Evolutionary conservation across 2,113 vertebrate species (phyloP).

Genomic region (Nothoprocta perdicaria): DNA sequence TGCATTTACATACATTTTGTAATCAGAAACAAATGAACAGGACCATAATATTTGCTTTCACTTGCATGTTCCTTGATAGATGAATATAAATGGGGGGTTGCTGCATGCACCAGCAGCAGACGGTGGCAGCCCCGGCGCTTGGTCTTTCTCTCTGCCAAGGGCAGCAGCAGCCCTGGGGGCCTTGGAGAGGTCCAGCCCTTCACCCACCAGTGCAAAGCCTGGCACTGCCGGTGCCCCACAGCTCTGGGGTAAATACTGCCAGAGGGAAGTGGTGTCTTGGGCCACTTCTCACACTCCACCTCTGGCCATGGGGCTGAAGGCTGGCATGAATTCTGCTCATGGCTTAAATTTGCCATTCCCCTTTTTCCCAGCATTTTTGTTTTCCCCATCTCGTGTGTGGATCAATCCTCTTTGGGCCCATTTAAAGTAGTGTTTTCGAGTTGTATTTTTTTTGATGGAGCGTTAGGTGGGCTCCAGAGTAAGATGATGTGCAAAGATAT

Average conservation of each 20-base stretch:
- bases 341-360: neutral
- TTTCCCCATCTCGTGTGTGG: neutral
- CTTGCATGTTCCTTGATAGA: constrained; percentile 61
- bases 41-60: constrained; percentile 73
- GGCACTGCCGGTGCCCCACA: neutral
- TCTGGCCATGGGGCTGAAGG: neutral
- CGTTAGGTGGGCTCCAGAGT: constrained; percentile 37
- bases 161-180: neutral
- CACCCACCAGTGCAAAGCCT: neutral
- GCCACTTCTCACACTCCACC: neutral
- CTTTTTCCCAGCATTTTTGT: neutral
- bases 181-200: neutral
- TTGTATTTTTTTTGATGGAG: constrained; percentile 38
- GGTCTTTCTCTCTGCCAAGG: neutral
- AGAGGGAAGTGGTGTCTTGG: neutral
- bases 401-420: neutral
- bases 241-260: neutral
- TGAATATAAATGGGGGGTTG: constrained; percentile 57
- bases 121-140: constrained; percentile 18
- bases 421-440: neutral
- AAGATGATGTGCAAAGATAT: constrained; percentile 26
- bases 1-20: constrained; percentile 77
- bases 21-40: constrained; percentile 77
- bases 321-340: neutral
- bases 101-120: constrained; percentile 43